Conservation (phyloP, 2,113 vertebrate genomes). For the Chaetura pelagica region DNA sequence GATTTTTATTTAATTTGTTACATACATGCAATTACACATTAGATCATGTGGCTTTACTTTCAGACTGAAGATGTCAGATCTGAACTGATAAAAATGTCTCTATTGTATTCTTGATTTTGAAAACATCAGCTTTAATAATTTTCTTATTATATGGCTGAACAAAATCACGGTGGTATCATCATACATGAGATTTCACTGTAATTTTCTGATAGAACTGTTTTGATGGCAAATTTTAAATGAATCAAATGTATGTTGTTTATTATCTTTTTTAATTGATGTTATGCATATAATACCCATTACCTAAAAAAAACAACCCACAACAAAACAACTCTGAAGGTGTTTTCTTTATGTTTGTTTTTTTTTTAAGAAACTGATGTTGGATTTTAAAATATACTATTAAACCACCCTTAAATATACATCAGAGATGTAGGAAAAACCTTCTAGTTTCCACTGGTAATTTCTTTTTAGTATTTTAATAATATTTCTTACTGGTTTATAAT, state of each 20-base stretch:
- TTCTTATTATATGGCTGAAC: background rate
- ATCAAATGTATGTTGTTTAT: background rate
- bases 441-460: background rate
- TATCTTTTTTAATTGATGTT: background rate
- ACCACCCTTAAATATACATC: background rate
- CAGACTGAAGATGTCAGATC: background rate
- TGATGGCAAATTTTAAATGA: background rate
- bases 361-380: background rate
- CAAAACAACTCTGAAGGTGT: background rate
- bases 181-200: background rate
- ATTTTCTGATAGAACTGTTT: background rate
- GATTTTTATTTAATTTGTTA: background rate
- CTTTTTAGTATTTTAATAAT: background rate
- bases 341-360: accelerated
- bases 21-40: background rate
- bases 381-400: background rate
- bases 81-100: background rate
- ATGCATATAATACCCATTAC: background rate
- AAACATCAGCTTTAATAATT: background rate
- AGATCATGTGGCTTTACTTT: background rate
- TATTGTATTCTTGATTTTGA: background rate
- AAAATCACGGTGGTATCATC: background rate
- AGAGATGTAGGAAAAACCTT: background rate
- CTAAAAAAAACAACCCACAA: background rate
- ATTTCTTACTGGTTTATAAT: background rate